Evolutionary conservation across 2,113 vertebrate species (phyloP), one percentile per base, ranked within the genome.

Genomic region (Cinclus cinclus): DNA sequence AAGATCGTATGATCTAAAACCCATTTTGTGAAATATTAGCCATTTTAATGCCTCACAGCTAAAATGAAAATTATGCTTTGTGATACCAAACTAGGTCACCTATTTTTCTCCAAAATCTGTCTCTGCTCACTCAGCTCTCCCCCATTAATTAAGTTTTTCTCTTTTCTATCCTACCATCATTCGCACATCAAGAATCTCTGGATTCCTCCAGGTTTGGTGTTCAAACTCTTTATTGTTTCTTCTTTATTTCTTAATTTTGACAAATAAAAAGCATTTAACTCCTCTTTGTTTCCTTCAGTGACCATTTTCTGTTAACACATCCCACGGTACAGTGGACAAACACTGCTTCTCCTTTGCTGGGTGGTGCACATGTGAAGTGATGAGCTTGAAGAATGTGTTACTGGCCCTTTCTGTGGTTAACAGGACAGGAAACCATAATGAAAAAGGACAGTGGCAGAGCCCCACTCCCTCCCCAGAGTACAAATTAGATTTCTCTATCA

Each of bases 311-410:
- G n/a, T 33, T 35, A 39, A 41, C 31, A 7, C 6, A 68, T 8
- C 27, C 31, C 27, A 22, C 1, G 19, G 49, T 7, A 23, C 2
- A 13, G 11, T 16, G 46, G 44, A 22, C 24, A 62, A 77, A 62
- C 0, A 2, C 4, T 4, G 27, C 23, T 78, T 18, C 56, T 87
- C 77, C 52, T 89, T 46, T 47, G 77, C 58, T 49, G 49, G 41
- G 1, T 31, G n/a, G 31, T 41, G 49, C 53, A 5, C 1, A 4
- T 37, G 10, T 4, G n/a, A 79, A 78, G n/a, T 0, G 0, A 75
- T 16, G 52, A 64, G 73, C 52, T 25, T 3, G 0, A 74, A 56
- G 58, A 74, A 23, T 1, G 0, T 5, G 0, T 21, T 37, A 49
- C 46, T 35, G 47, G 41, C 42, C 59, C 41, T 46, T 23, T 41